Evolutionary conservation across 2,888 invertebrate genomes (phyloP), one percentile per base, ranked within the genome.

Genomic region (Lumbricus terrestris): DNA sequence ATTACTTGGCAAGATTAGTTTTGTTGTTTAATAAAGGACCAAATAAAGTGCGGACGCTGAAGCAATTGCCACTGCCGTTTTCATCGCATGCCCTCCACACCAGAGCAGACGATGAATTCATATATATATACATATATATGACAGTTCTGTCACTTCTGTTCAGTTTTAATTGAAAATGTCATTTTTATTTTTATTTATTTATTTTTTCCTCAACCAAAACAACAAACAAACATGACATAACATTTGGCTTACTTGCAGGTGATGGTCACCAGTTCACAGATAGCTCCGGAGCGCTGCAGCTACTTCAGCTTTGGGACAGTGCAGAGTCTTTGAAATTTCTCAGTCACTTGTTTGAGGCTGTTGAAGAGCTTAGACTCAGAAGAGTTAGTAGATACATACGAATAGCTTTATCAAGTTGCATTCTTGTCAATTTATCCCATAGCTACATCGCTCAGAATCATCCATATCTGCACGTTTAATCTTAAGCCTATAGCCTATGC

Each of bases 321-420:
- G 35, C 85, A 85, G 85, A 85, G 37, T 85, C 85, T 35, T 37
- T 85, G 85, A 85, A 85, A 37, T 85, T 85, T 37, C 37, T 85
- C 35, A 85, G 37, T 35, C 85, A 85, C 34, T 85, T 85, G 35
- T 85, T 85, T 85, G 85, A 85, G 35, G 35, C 37, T 34, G 85
- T 85, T 85, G 85, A 85, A 85, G 85, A 85, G 37, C 85, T 85
- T 85, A 85, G 37, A 85, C 85, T 85, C 23, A 34, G 85, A 37
- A 85, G 85, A 35, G 69, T 69, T n/a, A 69, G 69, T 69, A 69
- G 11, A 69, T 8, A 69, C 69, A 69, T 23, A 23, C n/a, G 29
- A n/a, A 69, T n/a, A n/a, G 69, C 29, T 69, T 3, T 69, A n/a
- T n/a, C 29, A 69, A 69, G n/a, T 69, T 11, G n/a, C 69, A 69